Evolutionary conservation across 2,797 vertebrate species (phyloP).

Genomic region (Cygnus olor): DNA sequence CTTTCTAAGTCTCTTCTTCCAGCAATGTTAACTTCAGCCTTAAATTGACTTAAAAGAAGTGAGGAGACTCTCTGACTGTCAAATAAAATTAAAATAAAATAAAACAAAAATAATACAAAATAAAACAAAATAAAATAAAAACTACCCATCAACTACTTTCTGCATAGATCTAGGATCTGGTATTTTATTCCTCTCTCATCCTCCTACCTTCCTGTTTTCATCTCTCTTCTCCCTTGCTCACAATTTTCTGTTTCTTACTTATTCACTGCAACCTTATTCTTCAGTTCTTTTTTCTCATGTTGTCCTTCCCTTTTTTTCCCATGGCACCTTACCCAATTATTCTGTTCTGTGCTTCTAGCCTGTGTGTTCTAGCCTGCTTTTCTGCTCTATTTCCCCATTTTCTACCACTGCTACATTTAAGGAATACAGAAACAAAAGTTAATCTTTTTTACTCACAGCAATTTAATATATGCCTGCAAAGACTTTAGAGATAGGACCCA

Average conservation of each 20-base stretch:
- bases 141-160: neutral
- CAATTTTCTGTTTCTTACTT: neutral
- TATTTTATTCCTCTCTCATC: neutral
- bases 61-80: neutral
- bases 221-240: neutral
- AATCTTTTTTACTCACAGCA: neutral
- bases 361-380: conserved; percentile 23
- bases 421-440: neutral
- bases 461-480: neutral
- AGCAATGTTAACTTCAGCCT: neutral
- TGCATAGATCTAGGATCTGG: neutral
- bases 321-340: conserved; percentile 25
- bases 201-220: neutral
- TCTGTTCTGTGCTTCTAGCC: neutral
- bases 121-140: neutral
- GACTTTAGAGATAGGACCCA: neutral
- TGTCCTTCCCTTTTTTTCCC: neutral
- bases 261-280: neutral
- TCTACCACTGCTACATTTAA: neutral
- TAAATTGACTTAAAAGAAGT: conserved; percentile 18
- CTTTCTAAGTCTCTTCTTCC: neutral
- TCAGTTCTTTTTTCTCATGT: neutral
- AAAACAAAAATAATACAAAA: too few relatives aligned
- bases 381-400: conserved; percentile 58
- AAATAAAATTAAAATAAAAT: neutral